Percentiles rank a stretch among this genome's conserved stretches.
Conservation (phyloP, 2,888 invertebrate genomes). For the Harpagoxenus sublaevis region DNA sequence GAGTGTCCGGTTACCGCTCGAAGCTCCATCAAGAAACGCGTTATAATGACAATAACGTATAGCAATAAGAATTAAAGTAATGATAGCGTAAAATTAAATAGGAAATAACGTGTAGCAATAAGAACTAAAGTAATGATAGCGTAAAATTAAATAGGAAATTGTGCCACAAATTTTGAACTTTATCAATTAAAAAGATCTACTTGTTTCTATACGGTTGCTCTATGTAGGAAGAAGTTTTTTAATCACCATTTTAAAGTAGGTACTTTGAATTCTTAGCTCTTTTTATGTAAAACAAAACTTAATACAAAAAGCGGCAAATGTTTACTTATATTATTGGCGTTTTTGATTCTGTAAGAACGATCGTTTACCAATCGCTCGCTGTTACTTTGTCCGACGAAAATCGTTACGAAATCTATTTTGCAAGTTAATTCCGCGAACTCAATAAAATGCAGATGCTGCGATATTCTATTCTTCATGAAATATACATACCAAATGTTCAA, state of each 20-base stretch:
- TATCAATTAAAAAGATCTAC: not conserved
- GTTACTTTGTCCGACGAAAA: not conserved
- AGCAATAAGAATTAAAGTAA: not conserved
- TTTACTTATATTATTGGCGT: not conserved
- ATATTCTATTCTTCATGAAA: conserved; percentile 29
- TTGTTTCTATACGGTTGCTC: not conserved
- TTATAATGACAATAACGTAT: not conserved
- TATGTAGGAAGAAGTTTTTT: not conserved
- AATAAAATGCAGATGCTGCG: conserved; percentile 51
- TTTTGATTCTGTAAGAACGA: not conserved
- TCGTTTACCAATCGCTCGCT: not conserved
- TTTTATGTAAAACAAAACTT: not conserved
- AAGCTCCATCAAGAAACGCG: not conserved
- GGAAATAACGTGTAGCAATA: not conserved
- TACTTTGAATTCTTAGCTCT: not conserved
- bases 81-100: not conserved
- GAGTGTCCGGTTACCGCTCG: conserved; percentile 19
- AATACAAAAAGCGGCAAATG: not conserved
- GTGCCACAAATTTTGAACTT: not conserved
- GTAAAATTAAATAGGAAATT: not conserved
- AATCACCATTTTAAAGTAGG: not conserved
- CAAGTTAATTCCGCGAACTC: conserved; percentile 39
- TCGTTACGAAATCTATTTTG: conserved; percentile 12
- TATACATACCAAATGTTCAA: conserved; percentile 1
- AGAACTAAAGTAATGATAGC: not conserved